Conservation (phyloP, 2,797 vertebrate genomes). For the Loriculus beryllinus region DNA sequence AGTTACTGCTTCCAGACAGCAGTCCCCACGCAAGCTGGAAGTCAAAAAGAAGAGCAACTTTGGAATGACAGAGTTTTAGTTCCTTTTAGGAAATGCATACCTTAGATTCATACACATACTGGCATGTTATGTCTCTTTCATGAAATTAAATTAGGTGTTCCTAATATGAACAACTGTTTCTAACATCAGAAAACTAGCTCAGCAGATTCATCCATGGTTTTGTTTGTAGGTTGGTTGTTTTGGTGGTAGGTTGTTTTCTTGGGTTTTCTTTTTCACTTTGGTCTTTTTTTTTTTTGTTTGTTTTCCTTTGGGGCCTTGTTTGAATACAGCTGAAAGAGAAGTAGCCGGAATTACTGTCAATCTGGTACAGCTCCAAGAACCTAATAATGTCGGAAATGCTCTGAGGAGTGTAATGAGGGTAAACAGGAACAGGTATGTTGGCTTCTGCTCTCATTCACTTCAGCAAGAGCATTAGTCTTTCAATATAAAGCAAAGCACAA, state of each 20-base stretch:
- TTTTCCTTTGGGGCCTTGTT: slow-evolving; percentile 47
- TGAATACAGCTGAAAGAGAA: slow-evolving; percentile 56
- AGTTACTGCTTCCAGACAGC: slow-evolving; percentile 83
- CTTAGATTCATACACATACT: slow-evolving; percentile 73
- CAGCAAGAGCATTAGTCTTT: slow-evolving; percentile 15
- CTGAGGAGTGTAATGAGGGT: slow-evolving; percentile 40
- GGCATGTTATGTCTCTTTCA: slow-evolving; percentile 69
- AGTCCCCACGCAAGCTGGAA: slow-evolving; percentile 70
- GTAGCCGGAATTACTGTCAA: slow-evolving; percentile 57
- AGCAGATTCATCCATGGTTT: slow-evolving; percentile 63
- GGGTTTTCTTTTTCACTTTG: neutral
- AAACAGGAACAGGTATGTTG: slow-evolving; percentile 65
- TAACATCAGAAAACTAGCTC: slow-evolving; percentile 68
- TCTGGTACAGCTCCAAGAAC: slow-evolving; percentile 67
- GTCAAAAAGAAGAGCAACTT: slow-evolving; percentile 78
- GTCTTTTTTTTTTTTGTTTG: neutral
- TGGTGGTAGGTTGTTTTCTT: neutral
- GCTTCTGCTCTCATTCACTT: slow-evolving; percentile 56
- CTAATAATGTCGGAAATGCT: slow-evolving; percentile 66
- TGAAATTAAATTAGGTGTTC: slow-evolving; percentile 74
- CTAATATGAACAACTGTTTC: slow-evolving; percentile 73
- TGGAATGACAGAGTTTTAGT: slow-evolving; percentile 79
- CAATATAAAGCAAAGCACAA: slow-evolving; percentile 10
- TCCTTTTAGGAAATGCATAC: slow-evolving; percentile 71
- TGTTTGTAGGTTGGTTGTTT: slow-evolving; percentile 50